These are phyloP conservation scores for Piaya cayana DNA, from an alignment of 2,113 vertebrate species.

Conservation along the genomic window DNA sequence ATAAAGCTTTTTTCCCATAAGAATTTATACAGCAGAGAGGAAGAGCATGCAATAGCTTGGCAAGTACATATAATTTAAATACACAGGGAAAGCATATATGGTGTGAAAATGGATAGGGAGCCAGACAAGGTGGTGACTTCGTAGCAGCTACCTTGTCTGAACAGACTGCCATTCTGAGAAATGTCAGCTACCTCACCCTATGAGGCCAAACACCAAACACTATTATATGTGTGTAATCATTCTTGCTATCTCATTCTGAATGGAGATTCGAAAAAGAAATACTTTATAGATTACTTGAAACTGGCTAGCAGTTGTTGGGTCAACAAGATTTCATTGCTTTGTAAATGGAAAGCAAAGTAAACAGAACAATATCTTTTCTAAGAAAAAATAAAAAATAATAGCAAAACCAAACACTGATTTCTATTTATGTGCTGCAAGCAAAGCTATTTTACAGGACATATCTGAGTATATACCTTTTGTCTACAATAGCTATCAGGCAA, in stretches of 20 bases:
- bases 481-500: background rate
- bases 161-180: background rate
- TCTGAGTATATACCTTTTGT: background rate
- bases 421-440: background rate
- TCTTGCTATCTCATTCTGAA: background rate
- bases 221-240: background rate
- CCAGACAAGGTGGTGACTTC: background rate
- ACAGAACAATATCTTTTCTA: background rate
- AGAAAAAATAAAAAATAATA: background rate
- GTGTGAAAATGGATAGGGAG: background rate
- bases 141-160: background rate
- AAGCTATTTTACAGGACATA: background rate
- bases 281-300: background rate
- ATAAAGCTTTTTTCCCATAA: background rate
- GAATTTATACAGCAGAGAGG: background rate
- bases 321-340: background rate
- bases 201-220: background rate
- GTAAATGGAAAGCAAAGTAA: background rate
- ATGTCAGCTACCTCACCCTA: background rate
- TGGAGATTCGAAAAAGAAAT: background rate
- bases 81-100: background rate
- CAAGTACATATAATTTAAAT: background rate
- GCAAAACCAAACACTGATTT: background rate
- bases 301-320: background rate
- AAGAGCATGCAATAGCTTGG: background rate